phyloP scores from a whole-genome alignment of 2,113 vertebrate genomes.

The Nansenia antarctica region DNA sequence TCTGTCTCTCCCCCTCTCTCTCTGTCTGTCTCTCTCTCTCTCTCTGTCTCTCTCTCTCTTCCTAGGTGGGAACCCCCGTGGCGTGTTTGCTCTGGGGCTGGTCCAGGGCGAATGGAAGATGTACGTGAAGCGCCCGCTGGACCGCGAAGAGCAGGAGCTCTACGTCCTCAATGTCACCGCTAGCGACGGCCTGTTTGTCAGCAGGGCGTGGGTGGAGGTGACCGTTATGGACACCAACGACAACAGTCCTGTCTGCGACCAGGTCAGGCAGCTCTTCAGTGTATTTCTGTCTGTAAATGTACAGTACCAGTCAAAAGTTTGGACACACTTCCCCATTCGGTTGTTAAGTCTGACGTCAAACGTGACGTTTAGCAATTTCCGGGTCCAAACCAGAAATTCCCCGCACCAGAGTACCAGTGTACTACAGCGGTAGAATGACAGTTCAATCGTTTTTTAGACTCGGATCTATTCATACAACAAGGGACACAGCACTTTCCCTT shows the following conservation, averaged over 20 bases:
- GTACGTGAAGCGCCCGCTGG: constrained; percentile 90
- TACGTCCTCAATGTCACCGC: constrained; percentile 93
- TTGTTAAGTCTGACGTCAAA: too few species aligned
- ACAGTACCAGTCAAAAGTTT: too few species aligned
- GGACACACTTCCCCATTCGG: too few species aligned
- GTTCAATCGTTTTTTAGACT: too few species aligned
- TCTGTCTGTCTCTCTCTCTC: constrained; percentile 1
- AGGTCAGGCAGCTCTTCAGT: constrained; percentile 77
- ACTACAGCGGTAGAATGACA: too few species aligned
- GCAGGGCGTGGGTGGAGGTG: constrained; percentile 87
- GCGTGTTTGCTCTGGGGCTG: constrained; percentile 90
- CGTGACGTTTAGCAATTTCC: too few species aligned
- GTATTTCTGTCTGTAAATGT: background rate
- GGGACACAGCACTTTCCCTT: too few species aligned
- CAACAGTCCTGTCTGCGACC: constrained; percentile 89
- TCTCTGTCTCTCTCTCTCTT: constrained; percentile 7
- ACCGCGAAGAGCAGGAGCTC: constrained; percentile 87
- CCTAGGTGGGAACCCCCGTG: constrained; percentile 87
- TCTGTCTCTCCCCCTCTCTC: constrained; percentile 3
- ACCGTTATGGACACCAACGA: constrained; percentile 91
- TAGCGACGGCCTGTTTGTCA: constrained; percentile 92
- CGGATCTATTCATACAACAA: too few species aligned
- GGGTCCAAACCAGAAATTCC: too few species aligned
- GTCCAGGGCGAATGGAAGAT: constrained; percentile 97
- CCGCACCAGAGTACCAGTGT: too few species aligned